A percentile compares a stretch with the other conserved stretches of the same genome.
Evolutionary conservation across 2,888 invertebrate species (phyloP).

Genomic region (Unio pictorum): DNA sequence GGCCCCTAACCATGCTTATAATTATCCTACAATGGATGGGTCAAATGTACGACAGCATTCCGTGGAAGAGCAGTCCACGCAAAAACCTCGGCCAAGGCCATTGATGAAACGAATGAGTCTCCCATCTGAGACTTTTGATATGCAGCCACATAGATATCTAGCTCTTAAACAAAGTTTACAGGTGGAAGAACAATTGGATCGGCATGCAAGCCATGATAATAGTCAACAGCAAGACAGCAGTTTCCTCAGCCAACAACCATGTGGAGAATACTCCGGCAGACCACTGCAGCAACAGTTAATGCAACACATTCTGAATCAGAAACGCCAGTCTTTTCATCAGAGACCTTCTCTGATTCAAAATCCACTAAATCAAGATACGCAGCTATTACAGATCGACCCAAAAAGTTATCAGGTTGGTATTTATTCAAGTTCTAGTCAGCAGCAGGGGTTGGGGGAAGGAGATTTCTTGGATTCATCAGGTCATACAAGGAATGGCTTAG

Average conservation of each 20-base stretch:
- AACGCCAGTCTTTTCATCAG: slow-evolving; percentile 83
- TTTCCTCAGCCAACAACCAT: slow-evolving; percentile 13
- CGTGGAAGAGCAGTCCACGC: slow-evolving; percentile 47
- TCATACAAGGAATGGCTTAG: slow-evolving; percentile 22
- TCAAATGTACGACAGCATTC: slow-evolving; percentile 48
- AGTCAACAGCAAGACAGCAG: slow-evolving; percentile 5
- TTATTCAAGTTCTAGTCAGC: too few relatives aligned
- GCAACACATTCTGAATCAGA: slow-evolving; percentile 88
- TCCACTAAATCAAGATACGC: slow-evolving; percentile 20
- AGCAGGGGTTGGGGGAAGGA: slow-evolving; percentile 7
- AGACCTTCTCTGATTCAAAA: slow-evolving; percentile 12
- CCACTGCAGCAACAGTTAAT: slow-evolving; percentile 83
- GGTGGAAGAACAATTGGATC: slow-evolving; percentile 67
- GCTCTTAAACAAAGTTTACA: slow-evolving; percentile 70
- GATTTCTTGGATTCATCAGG: slow-evolving; percentile 21
- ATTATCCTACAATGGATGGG: background rate
- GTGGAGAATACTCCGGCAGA: slow-evolving; percentile 40
- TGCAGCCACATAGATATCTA: slow-evolving; percentile 68
- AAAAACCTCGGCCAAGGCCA: slow-evolving; percentile 51
- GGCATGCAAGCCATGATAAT: slow-evolving; percentile 45
- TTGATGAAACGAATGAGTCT: slow-evolving; percentile 69
- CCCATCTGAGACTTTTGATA: slow-evolving; percentile 67
- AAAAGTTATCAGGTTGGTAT: too few relatives aligned
- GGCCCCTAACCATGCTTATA: slow-evolving; percentile 24
- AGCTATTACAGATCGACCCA: slow-evolving; percentile 11